Base-by-base conservation (phyloP, 2,113 vertebrate species). In the Lophochroa leadbeateri region DNA sequence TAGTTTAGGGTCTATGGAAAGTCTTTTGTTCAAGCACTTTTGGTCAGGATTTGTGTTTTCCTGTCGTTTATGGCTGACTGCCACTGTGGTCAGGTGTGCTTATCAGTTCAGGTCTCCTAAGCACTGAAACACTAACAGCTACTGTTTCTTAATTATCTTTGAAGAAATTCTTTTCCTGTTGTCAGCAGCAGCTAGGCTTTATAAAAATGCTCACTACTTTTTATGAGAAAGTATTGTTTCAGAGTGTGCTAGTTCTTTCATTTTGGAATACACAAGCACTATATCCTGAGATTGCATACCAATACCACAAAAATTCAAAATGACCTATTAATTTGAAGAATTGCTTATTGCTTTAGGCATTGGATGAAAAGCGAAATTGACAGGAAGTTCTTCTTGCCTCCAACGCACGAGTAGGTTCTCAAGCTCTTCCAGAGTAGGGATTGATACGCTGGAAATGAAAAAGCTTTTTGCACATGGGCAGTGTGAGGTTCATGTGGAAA, bases 1-100 rank as follows among this genome's bases (percentile, higher is more conserved):
- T 82, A 86, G 52, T 13, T 78, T 67, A 19, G 39, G n/a, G 33
- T 27, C 52, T 65, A 2, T 31, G 39, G 67, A 44, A 82, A 31
- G 7, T 43, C 72, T 90, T 82, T 68, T 57, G 15, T 52, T n/a
- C 12, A 39, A 75, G 24, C 28, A n/a, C 35, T 65, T 72, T 57
- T 57, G 43, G 33, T 79, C 15, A 57, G 41, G 44, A 49, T 92
- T 55, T 89, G 52, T 70, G 46, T 27, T 89, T 81, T 78, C 65
- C 29, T 4, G 10, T 72, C 0, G 0, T 80, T 90, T 90, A 69
- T 29, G 53, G 53, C 41, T 57, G 49, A 44, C 52, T 85, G 82
- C 35, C 3, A 2, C 70, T 80, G 6, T 64, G 31, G 25, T 85
- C 49, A 57, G 0, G 0, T 64, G 8, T 37, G 47, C 21, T 25